Evolutionary conservation across 2,113 vertebrate species (phyloP), one percentile per base, ranked within the genome.

Genomic region (Elachura formosa): DNA sequence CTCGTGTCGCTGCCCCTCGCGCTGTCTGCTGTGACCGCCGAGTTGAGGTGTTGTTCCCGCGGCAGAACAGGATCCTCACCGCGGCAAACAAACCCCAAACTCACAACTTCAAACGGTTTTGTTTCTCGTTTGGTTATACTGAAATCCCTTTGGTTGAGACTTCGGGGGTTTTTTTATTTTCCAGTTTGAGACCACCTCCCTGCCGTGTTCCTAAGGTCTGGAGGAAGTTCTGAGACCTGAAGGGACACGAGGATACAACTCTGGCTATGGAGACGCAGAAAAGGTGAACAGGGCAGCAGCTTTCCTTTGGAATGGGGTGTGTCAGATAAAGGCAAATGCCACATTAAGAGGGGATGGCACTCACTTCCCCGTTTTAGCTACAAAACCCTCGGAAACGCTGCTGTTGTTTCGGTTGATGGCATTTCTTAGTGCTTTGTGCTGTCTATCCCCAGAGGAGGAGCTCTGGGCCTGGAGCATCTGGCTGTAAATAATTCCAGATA

Each of bases 101-200:
- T 18, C 38, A 51, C 75, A n/a, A 72, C 34, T 38, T 82, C 28
- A 86, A 94, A 93, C 6, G 17, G 26, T 76, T 81, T 61, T 66
- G n/a, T 73, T 58, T 63, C 43, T 97, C 97, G 97, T 98, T 97
- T 89, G 73, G 38, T 72, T 84, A 16, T 76, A 74, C 51, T 96
- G 68, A 95, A 98, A 98, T 80, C 97, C 97, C 84, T 97, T 98
- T 52, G 97, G 62, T 25, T 98, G 97, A 54, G 95, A 98, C 36
- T 91, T 97, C 97, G 14, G 24, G 23, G 13, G 14, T 49, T 51
- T 51, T 31, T 19, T 29, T 29, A 52, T 31, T 52, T 52, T 28
- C 10, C 26, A 66, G 69, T 97, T 93, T 90, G 73, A 77, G 77
- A 89, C 90, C 83, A 69, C 19, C 63, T 95, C 69, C 15, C 73